Evolutionary conservation across 2,113 vertebrate species (phyloP).

Genomic region (Nipponia nippon): DNA sequence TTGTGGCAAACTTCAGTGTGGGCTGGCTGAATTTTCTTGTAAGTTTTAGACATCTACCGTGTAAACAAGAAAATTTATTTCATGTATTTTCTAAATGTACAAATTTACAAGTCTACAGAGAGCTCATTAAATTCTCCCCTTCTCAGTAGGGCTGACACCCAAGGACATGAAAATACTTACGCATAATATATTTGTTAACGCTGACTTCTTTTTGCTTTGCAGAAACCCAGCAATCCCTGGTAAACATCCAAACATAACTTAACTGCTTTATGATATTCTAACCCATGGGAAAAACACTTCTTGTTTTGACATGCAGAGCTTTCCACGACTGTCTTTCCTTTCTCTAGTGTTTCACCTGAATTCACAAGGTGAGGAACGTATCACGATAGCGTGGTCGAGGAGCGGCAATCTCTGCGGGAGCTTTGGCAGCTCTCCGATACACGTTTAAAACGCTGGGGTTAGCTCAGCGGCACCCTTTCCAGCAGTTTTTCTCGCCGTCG

Average conservation of each 20-base stretch:
- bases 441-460: accelerated
- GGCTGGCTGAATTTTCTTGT: neutral
- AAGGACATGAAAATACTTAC: neutral
- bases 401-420: neutral
- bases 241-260: neutral
- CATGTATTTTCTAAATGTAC: accelerated
- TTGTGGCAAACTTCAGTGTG: neutral
- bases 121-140: neutral
- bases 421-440: accelerated
- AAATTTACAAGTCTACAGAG: neutral
- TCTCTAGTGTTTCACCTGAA: neutral
- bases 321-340: neutral
- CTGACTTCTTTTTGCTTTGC: neutral
- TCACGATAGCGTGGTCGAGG: accelerated
- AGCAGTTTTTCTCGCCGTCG: accelerated
- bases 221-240: neutral
- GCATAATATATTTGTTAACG: accelerated
- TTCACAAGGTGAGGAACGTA: accelerated
- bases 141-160: neutral
- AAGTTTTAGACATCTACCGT: neutral
- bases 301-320: accelerated
- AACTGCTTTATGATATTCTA: neutral
- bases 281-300: neutral
- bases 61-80: neutral
- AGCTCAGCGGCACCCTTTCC: accelerated